Percentiles rank a stretch among this genome's conserved stretches.
Conservation (phyloP, 2,888 invertebrate genomes). For the Sarcophaga rosellei region DNA sequence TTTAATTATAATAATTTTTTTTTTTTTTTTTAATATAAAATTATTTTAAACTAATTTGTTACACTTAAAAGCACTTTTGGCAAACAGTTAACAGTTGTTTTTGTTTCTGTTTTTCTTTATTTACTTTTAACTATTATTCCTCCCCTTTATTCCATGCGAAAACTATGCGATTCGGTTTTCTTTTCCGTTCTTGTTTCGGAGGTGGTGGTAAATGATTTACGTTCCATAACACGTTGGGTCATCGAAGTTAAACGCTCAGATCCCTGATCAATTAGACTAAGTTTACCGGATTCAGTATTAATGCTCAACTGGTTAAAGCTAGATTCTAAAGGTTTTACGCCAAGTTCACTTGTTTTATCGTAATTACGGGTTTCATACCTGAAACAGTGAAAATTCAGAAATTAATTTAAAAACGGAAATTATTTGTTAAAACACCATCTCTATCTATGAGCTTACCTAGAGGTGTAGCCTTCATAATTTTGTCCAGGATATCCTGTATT, state of each 20-base stretch:
- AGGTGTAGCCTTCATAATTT: constrained; percentile 86
- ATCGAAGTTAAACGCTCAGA: constrained; percentile 80
- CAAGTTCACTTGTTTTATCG: constrained; percentile 76
- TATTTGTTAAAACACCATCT: constrained; percentile 22
- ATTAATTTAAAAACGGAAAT: constrained; percentile 11
- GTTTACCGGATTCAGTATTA: constrained; percentile 78
- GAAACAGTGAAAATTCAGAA: constrained; percentile 44
- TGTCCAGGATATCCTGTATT: constrained; percentile 77
- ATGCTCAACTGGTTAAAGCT: constrained; percentile 80
- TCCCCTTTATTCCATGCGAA: constrained; percentile 78
- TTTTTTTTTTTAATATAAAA: constrained; percentile 24
- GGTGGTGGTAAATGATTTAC: constrained; percentile 80
- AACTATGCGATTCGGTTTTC: constrained; percentile 81
- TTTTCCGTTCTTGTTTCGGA: constrained; percentile 80
- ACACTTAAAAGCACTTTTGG: constrained; percentile 79
- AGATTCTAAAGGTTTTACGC: constrained; percentile 77
- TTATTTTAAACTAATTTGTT: constrained; percentile 64
- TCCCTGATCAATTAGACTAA: constrained; percentile 79
- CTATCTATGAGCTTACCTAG: constrained; percentile 82
- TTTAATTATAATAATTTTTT: background rate
- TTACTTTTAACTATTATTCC: constrained; percentile 14
- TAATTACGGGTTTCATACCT: constrained; percentile 81
- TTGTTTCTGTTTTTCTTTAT: constrained; percentile 13
- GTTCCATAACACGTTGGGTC: constrained; percentile 81
- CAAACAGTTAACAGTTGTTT: constrained; percentile 69